Percentiles rank a stretch among this genome's conserved stretches.
Evolutionary conservation across 2,888 invertebrate species (phyloP).

Genomic region (Coleophora deauratella): DNA sequence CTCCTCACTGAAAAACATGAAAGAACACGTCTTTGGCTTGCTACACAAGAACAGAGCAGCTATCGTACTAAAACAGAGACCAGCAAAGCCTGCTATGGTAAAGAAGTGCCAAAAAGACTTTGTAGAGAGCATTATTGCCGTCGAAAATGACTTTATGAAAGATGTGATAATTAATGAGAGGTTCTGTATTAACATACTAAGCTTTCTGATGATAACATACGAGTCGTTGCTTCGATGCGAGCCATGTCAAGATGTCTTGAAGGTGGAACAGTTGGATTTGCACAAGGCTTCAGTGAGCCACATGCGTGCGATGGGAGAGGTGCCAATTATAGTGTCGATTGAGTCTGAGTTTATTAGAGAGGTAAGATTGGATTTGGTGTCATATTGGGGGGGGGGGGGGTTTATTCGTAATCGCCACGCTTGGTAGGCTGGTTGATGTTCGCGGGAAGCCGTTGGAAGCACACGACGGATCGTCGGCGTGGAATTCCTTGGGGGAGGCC

Average conservation of each 20-base stretch:
- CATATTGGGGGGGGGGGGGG: neutral
- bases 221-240: slow-evolving; percentile 15
- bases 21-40: slow-evolving; percentile 17
- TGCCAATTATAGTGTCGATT: slow-evolving; percentile 20
- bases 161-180: slow-evolving; percentile 29
- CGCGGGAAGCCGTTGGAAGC: no score
- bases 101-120: slow-evolving; percentile 5
- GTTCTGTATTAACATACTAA: slow-evolving; percentile 19
- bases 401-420: no score
- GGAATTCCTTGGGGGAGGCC: no score
- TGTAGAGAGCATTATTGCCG: neutral
- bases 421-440: no score
- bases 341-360: slow-evolving; percentile 37
- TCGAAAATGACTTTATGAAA: slow-evolving; percentile 1
- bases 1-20: slow-evolving; percentile 16
- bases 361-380: slow-evolving; percentile 25
- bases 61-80: neutral
- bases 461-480: no score
- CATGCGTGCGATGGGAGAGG: slow-evolving; percentile 7
- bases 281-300: slow-evolving; percentile 17
- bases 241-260: slow-evolving; percentile 17
- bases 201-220: slow-evolving; percentile 18
- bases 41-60: slow-evolving; percentile 17
- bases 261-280: neutral
- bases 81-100: neutral